These are phyloP conservation scores for Psittacula derbiana DNA, from an alignment of 2,797 vertebrate species.

Conservation along the genomic window DNA sequence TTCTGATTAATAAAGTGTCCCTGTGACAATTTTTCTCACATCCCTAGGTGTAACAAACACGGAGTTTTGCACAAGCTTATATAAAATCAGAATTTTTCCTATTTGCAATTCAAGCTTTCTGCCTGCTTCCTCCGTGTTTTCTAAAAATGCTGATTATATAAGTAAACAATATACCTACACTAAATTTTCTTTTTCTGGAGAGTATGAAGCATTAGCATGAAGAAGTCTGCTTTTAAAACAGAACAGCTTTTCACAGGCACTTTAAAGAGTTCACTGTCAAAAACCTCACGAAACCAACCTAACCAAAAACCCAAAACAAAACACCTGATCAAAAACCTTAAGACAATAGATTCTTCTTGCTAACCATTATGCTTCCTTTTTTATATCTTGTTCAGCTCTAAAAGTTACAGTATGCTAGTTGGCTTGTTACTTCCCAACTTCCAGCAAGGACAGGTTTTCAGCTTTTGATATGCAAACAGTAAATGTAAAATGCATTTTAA, in stretches of 20 bases:
- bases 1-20: neutral
- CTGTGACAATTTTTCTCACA: neutral
- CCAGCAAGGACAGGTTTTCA: neutral
- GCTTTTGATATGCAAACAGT: neutral
- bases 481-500: neutral
- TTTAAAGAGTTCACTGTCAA: neutral
- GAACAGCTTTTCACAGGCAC: neutral
- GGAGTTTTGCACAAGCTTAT: neutral
- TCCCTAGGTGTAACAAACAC: neutral
- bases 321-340: neutral
- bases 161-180: neutral
- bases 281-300: neutral
- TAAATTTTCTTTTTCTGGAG: neutral
- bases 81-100: neutral
- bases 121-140: neutral
- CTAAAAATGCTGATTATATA: neutral
- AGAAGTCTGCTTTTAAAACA: neutral
- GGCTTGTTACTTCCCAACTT: neutral
- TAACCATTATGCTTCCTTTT: neutral
- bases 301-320: neutral
- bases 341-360: neutral
- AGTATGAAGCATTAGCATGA: neutral
- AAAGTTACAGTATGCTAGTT: neutral
- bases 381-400: neutral
- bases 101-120: neutral